These are phyloP conservation scores for Oithona nana DNA, from an alignment of 2,888 invertebrate genomes.

Conservation along the genomic window DNA sequence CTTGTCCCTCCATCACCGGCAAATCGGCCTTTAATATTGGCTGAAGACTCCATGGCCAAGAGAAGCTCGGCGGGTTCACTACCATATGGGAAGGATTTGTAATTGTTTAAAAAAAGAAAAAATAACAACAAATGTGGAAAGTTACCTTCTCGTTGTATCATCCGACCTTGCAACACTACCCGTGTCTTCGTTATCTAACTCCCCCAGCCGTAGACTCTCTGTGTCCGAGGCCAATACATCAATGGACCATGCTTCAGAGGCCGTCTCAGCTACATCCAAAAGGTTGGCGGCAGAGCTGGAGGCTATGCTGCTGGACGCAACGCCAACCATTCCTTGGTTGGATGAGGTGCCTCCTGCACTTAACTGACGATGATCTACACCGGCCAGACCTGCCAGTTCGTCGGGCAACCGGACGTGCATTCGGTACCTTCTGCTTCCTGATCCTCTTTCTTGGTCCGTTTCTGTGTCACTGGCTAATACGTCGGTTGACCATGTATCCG, in stretches of 20 bases:
- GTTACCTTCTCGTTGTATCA: conserved; percentile 28
- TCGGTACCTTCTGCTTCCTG: not conserved
- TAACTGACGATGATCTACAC: not conserved
- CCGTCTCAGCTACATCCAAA: conserved; percentile 63
- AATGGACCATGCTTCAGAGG: conserved; percentile 95
- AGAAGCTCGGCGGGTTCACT: not conserved
- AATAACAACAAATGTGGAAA: not conserved
- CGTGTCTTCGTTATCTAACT: conserved; percentile 50
- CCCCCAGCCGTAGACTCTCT: conserved; percentile 52
- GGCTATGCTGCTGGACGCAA: not conserved
- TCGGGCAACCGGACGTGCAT: not conserved
- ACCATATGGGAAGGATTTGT: too few relatives aligned
- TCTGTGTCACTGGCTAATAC: conserved; percentile 92
- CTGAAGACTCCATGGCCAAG: not conserved
- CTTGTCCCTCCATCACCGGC: not conserved
- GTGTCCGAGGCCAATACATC: conserved; percentile 86
- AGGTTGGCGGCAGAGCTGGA: conserved; percentile 12
- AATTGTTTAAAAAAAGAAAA: too few relatives aligned
- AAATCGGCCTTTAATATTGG: not conserved
- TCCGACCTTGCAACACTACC: conserved; percentile 48
- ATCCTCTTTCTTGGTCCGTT: conserved; percentile 39
- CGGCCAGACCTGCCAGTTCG: not conserved
- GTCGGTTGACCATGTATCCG: conserved; percentile 97
- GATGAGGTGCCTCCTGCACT: not conserved
- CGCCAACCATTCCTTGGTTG: not conserved